A percentile compares a stretch with the other conserved stretches of the same genome.
Evolutionary conservation across 1,140 invertebrate species (phyloP).

Genomic region (Solenopsis invicta): DNA sequence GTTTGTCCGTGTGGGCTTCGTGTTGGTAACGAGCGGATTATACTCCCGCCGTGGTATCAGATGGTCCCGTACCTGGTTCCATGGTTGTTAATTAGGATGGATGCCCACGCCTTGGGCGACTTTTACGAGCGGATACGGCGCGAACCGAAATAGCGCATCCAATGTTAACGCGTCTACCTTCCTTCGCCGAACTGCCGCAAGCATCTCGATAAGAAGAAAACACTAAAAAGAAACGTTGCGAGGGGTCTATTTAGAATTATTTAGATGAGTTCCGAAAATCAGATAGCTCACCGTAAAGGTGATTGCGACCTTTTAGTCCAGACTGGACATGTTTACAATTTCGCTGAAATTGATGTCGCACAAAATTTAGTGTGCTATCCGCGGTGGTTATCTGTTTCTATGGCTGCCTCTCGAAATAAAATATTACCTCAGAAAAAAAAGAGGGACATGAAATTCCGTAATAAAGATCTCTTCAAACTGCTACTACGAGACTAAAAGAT

Average conservation of each 20-base stretch:
- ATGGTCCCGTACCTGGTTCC: constrained; percentile 84
- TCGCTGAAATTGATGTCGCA: constrained; percentile 22
- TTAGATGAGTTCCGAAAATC: constrained; percentile 76
- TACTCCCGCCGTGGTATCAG: constrained; percentile 83
- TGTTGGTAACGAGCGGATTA: constrained; percentile 86
- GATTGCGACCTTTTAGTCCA: constrained; percentile 51
- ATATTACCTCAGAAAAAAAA: constrained; percentile 2
- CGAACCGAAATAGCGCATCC: constrained; percentile 83
- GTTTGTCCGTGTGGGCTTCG: constrained; percentile 81
- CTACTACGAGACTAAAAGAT: not conserved
- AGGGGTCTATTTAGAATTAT: constrained; percentile 74
- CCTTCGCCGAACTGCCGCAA: constrained; percentile 72
- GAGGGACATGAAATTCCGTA: not conserved
- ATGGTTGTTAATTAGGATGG: constrained; percentile 86
- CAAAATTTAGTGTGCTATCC: constrained; percentile 3
- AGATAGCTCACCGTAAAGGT: constrained; percentile 49
- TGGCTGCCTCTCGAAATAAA: not conserved
- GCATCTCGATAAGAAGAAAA: constrained; percentile 77
- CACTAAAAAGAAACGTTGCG: constrained; percentile 70
- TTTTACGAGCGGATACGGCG: constrained; percentile 85
- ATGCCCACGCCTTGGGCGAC: constrained; percentile 85
- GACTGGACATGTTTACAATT: constrained; percentile 44
- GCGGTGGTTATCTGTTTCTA: constrained; percentile 4
- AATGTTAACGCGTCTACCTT: constrained; percentile 77
- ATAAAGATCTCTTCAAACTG: not conserved